Evolutionary conservation across 2,797 vertebrate genomes (phyloP).

Genomic region (Gephyroberyx darwinii): DNA sequence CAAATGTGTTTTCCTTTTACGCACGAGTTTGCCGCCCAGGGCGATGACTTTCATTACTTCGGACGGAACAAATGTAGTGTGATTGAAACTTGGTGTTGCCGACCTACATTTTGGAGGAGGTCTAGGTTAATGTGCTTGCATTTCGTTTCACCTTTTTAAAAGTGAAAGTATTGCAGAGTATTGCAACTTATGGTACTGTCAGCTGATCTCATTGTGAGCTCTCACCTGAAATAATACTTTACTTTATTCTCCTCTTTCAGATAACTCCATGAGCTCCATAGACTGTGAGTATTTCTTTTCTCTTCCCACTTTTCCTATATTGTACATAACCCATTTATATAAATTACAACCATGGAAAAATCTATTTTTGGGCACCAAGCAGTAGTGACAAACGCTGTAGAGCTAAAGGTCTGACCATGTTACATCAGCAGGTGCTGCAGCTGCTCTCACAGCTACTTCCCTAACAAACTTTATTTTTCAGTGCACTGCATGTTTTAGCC

Average conservation of each 20-base stretch:
- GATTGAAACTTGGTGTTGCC: neutral
- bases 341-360: constrained; percentile 35
- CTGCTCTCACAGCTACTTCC: constrained; percentile 42
- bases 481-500: constrained; percentile 46
- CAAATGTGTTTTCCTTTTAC: constrained; percentile 43
- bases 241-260: constrained; percentile 78
- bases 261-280: constrained; percentile 87
- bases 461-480: constrained; percentile 52
- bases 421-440: constrained; percentile 66
- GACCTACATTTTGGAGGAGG: neutral
- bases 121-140: neutral
- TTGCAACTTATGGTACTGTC: neutral
- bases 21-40: neutral
- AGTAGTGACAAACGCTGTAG: constrained; percentile 52
- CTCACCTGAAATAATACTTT: neutral
- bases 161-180: too few relatives aligned
- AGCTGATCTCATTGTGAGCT: neutral
- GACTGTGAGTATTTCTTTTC: constrained; percentile 88
- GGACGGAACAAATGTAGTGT: neutral
- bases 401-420: constrained; percentile 27
- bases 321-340: constrained; percentile 14
- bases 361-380: constrained; percentile 37
- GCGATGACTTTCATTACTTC: neutral
- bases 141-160: neutral
- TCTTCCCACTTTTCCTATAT: constrained; percentile 14